Evolutionary conservation across 2,888 invertebrate genomes (phyloP).

Genomic region (Macrophya alboannulata): DNA sequence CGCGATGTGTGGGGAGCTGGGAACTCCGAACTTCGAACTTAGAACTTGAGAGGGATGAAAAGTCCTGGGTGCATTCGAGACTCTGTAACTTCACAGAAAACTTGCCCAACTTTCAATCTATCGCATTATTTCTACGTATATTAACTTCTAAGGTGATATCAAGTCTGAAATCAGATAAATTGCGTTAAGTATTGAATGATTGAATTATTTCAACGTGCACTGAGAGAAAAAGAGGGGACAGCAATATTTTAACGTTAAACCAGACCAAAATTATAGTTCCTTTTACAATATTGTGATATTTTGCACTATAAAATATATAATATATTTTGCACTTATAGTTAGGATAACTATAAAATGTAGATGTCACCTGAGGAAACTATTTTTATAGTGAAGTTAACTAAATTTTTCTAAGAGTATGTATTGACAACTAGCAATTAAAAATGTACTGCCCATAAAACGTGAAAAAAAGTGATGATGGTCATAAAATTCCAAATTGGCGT

Average conservation of each 20-base stretch:
- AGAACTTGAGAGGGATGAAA: constrained; percentile 48
- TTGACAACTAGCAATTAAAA: neutral
- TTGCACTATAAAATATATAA: too few relatives aligned
- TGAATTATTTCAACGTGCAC: neutral
- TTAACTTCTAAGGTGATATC: neutral
- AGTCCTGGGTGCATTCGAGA: constrained; percentile 20
- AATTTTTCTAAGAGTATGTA: too few relatives aligned
- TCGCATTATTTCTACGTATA: neutral
- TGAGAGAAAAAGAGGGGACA: too few relatives aligned
- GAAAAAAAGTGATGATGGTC: neutral
- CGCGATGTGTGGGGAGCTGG: constrained; percentile 42
- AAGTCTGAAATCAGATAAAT: neutral
- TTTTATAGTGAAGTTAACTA: too few relatives aligned
- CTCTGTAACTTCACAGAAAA: neutral
- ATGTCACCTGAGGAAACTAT: too few relatives aligned
- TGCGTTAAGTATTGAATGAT: neutral
- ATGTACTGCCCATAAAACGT: neutral
- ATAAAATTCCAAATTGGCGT: neutral
- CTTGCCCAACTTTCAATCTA: constrained; percentile 16
- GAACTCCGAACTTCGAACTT: constrained; percentile 24
- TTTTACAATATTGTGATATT: too few relatives aligned
- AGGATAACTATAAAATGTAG: too few relatives aligned
- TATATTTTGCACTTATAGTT: too few relatives aligned
- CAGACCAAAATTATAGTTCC: too few relatives aligned
- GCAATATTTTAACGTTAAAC: too few relatives aligned